Conservation (phyloP, 2,113 vertebrate genomes). For the Antechinus flavipes region DNA sequence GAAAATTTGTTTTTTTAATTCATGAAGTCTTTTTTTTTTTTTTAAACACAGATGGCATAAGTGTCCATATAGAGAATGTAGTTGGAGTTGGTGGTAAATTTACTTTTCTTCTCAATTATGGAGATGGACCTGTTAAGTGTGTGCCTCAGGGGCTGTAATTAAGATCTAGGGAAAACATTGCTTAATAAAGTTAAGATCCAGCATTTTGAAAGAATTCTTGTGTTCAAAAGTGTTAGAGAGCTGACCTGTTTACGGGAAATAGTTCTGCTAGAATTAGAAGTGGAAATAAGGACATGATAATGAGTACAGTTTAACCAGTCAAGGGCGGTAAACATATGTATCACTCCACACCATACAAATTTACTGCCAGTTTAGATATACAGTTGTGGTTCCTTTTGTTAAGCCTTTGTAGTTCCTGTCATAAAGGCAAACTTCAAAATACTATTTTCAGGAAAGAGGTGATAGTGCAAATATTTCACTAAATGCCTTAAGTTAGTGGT, state of each 20-base stretch:
- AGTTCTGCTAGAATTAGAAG: conserved; percentile 77
- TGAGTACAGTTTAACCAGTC: conserved; percentile 73
- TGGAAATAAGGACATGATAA: conserved; percentile 78
- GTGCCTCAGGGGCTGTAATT: conserved; percentile 39
- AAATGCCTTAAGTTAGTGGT: conserved; percentile 45
- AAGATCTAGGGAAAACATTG: conserved; percentile 56
- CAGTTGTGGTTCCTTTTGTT: conserved; percentile 71
- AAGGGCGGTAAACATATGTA: conserved; percentile 68
- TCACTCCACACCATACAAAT: conserved; percentile 56
- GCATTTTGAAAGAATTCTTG: conserved; percentile 59
- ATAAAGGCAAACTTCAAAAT: conserved; percentile 66
- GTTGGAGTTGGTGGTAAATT: conserved; percentile 44
- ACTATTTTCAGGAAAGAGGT: conserved; percentile 54
- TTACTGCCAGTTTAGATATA: conserved; percentile 64
- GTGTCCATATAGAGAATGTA: conserved; percentile 6
- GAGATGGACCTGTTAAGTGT: conserved; percentile 42
- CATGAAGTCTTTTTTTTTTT: conserved; percentile 35
- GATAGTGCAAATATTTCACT: conserved; percentile 52
- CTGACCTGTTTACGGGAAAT: conserved; percentile 70
- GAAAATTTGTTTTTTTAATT: conserved; percentile 40
- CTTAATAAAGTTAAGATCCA: conserved; percentile 56
- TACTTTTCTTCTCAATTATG: conserved; percentile 59
- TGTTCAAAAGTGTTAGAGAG: conserved; percentile 53
- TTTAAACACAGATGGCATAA: conserved; percentile 38
- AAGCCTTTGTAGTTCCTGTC: conserved; percentile 70